Evolutionary conservation across 2,797 vertebrate genomes (phyloP).

Genomic region (Hemitrygon akajei): DNA sequence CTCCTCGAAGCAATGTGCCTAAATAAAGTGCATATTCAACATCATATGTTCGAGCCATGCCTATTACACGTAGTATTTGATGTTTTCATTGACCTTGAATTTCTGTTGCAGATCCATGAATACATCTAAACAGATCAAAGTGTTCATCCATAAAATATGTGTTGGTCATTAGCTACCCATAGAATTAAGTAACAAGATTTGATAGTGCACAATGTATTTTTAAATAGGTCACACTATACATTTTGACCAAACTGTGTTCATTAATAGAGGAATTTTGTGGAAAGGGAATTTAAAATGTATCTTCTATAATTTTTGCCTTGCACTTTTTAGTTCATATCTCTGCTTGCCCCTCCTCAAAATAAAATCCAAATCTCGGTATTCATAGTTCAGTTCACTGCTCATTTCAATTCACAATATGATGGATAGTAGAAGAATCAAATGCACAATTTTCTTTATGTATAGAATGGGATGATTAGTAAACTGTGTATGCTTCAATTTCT

Average conservation of each 20-base stretch:
- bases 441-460: neutral
- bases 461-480: neutral
- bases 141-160: constrained; percentile 33
- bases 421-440: neutral
- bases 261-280: neutral
- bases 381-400: neutral
- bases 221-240: neutral
- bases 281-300: neutral
- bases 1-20: constrained; percentile 24
- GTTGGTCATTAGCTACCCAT: constrained; percentile 27
- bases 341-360: neutral
- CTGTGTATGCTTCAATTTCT: neutral
- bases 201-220: constrained; percentile 1
- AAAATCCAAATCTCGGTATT: neutral
- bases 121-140: constrained; percentile 35
- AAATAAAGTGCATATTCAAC: constrained; percentile 20
- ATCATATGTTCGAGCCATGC: constrained; percentile 26
- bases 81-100: constrained; percentile 38
- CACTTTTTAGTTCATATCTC: neutral
- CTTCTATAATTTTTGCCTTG: neutral
- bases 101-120: constrained; percentile 35
- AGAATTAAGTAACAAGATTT: constrained; percentile 21
- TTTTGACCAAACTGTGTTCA: constrained; percentile 27
- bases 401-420: neutral
- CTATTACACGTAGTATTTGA: constrained; percentile 32